Percentiles rank a stretch among this genome's conserved stretches.
Conservation (phyloP, 2,113 vertebrate species). For the Motacilla tschutschensis region DNA sequence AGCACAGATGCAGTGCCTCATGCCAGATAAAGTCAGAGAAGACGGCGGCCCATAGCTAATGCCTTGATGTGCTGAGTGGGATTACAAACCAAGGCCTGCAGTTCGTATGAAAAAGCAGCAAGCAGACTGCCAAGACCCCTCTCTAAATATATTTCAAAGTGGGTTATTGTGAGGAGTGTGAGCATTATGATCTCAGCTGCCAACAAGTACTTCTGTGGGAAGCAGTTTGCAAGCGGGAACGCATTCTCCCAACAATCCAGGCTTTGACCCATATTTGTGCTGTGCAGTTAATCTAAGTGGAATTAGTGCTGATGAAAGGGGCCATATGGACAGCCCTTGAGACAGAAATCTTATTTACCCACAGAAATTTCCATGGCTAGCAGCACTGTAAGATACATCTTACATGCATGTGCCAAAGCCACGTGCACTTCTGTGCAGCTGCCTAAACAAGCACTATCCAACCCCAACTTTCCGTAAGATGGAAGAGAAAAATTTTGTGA, state of each 20-base stretch:
- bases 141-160: constrained; percentile 48
- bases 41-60: not conserved
- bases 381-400: not conserved
- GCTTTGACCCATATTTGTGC: constrained; percentile 47
- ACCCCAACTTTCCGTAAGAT: not conserved
- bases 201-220: constrained; percentile 43
- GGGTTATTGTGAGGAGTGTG: constrained; percentile 30
- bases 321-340: constrained; percentile 49
- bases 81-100: constrained; percentile 8
- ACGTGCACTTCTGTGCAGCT: not conserved
- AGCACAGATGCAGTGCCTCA: not conserved
- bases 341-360: constrained; percentile 54
- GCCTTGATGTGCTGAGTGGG: not conserved
- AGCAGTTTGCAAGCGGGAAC: constrained; percentile 20
- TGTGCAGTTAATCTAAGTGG: constrained; percentile 56
- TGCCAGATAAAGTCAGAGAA: not conserved
- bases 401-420: not conserved
- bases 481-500: not conserved
- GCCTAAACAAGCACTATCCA: constrained; percentile 10
- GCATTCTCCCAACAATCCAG: constrained; percentile 45
- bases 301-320: constrained; percentile 59
- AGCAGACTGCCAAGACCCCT: constrained; percentile 40
- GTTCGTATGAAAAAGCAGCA: not conserved
- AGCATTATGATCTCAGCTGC: constrained; percentile 40
- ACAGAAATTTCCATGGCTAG: constrained; percentile 27